phyloP scores from a whole-genome alignment of 2,888 invertebrate genomes.

The Lymantria monacha region DNA sequence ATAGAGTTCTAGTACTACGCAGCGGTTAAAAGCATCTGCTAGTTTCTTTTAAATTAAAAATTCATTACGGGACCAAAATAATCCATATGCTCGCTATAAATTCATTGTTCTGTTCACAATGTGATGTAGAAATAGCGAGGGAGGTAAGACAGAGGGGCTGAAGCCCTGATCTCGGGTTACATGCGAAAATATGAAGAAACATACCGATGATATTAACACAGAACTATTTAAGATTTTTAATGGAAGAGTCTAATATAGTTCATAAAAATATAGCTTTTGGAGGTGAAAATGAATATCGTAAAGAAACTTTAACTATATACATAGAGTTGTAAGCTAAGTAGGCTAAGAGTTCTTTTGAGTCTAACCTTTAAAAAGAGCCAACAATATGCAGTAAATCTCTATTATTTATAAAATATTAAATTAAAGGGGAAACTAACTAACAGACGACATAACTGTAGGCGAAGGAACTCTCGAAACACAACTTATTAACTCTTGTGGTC shows the following conservation, averaged over 20 bases:
- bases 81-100: slow-evolving; percentile 13
- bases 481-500: no score
- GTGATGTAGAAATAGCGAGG: slow-evolving; percentile 6
- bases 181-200: slow-evolving; percentile 39
- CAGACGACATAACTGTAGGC: no score
- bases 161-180: slow-evolving; percentile 50
- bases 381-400: no score
- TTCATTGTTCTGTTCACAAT: slow-evolving; percentile 12
- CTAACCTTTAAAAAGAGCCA: no score
- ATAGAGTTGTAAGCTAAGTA: no score
- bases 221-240: slow-evolving; percentile 4
- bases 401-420: no score
- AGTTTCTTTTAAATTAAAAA: slow-evolving; percentile 7
- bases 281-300: no score
- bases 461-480: no score
- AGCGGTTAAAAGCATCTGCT: background rate
- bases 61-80: slow-evolving; percentile 9
- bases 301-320: no score
- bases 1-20: background rate
- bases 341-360: no score
- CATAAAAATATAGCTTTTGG: no score
- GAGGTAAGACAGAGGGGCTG: slow-evolving; percentile 30
- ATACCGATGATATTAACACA: slow-evolving; percentile 31
- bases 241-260: slow-evolving; percentile 11
- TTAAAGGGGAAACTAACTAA: no score